Conservation (phyloP, 2,888 invertebrate species). For the Orthosia gothica region DNA sequence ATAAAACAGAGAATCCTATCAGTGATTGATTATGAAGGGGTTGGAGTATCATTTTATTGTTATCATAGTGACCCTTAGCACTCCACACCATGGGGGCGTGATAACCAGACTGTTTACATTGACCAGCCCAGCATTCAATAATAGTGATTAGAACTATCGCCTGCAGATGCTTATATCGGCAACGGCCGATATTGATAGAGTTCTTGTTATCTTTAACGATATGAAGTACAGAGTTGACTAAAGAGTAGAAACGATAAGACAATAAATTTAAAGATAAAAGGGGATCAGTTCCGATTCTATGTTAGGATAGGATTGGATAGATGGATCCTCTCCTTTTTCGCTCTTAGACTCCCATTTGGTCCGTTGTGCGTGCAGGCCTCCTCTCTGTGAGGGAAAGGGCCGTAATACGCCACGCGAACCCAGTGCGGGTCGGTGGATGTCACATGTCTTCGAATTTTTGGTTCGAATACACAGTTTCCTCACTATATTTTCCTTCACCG, state of each 20-base stretch:
- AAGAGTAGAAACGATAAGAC: background rate
- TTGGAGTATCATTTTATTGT: slow-evolving; percentile 13
- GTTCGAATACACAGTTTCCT: too few species aligned
- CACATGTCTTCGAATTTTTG: too few species aligned
- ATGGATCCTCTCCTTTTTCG: too few species aligned
- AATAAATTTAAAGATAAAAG: slow-evolving; percentile 2
- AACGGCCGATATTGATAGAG: background rate
- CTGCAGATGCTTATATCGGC: slow-evolving; percentile 20
- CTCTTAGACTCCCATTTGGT: background rate
- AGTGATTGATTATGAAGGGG: background rate
- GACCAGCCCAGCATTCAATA: slow-evolving; percentile 9
- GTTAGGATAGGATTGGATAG: too few species aligned
- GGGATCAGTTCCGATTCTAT: too few species aligned
- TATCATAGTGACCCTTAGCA: slow-evolving; percentile 22
- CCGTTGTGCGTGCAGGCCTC: too few species aligned
- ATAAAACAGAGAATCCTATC: background rate
- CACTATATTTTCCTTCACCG: too few species aligned
- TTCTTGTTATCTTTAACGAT: slow-evolving; percentile 1
- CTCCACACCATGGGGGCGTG: slow-evolving; percentile 49
- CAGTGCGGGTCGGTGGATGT: too few species aligned
- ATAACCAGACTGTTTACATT: slow-evolving; percentile 36
- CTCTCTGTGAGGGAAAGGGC: too few species aligned
- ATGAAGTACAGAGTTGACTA: slow-evolving; percentile 20
- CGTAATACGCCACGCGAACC: too few species aligned
- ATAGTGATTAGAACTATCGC: slow-evolving; percentile 24